Base-by-base conservation (phyloP, 2,888 invertebrate species). In the Zaprionus obscuricornis region DNA sequence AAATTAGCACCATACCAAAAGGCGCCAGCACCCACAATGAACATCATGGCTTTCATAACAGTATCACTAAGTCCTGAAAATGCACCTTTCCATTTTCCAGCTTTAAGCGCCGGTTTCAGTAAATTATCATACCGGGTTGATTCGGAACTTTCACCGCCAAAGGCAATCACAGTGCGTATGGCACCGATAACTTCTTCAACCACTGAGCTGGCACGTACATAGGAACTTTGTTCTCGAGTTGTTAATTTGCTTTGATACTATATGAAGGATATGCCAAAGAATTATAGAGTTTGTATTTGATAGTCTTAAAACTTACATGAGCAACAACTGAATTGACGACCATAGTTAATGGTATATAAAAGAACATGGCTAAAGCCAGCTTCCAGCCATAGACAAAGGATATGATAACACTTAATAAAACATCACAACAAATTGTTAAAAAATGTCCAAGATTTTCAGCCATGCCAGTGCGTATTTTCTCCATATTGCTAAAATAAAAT, bases 301-400 rank as follows among this genome's bases (percentile, higher is more conserved):
- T 10, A 5, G 20, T 2, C 2, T 3, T 2, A 3, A 0, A 6
- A 60, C 79, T 73, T 58, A 85, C 95, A 92, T 93, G 94, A 2
- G 95, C 94, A 22, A 96, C 94, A 3, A 95, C 85, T 1, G 93
- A 93, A 8, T 95, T 95, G 0, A 94, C 92, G 1, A 93, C 91
- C 3, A 95, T 94, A 29, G 96, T 92, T 24, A 96, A 87, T 0
- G 97, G 97, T 7, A 95, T 93, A 54, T 95, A 93, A 10, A 94
- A 92, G 57, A 96, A 89, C 50, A 96, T 94, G 31, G 96, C 94
- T 18, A 96, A 90, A 0, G 97, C 96, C 50, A 97, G 90, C 86
- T 96, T 93, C 96, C 96, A 97, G 42, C 96, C 96, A 83, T 95
- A 94, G 0, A 92, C 88, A 82, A 97, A 93, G 0, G 96, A 95